Evolutionary conservation across 2,113 vertebrate species (phyloP).

Genomic region (Chionomys nivalis): DNA sequence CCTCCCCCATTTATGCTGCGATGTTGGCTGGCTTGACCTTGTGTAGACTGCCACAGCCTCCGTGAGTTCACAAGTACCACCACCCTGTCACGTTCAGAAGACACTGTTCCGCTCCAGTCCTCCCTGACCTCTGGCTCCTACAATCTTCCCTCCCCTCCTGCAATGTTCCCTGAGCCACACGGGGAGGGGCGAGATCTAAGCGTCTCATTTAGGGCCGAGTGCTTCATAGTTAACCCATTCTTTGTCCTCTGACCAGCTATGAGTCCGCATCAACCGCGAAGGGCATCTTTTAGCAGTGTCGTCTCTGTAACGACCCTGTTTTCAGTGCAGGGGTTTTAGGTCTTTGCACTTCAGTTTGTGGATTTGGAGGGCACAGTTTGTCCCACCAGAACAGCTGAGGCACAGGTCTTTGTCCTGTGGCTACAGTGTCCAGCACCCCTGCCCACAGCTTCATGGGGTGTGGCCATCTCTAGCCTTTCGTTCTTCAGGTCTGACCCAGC

Average conservation of each 20-base stretch:
- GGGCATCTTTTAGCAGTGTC: not conserved
- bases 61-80: not conserved
- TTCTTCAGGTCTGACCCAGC: not conserved
- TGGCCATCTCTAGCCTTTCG: not conserved
- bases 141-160: not conserved
- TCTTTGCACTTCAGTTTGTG: fast-evolving
- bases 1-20: too few relatives aligned
- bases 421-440: not conserved
- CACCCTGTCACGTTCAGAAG: not conserved
- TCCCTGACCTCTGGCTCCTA: not conserved
- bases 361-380: not conserved
- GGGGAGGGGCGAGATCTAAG: too few relatives aligned
- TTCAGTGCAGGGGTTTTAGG: not conserved
- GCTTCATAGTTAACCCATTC: not conserved
- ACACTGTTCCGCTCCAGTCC: not conserved
- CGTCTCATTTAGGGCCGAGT: too few relatives aligned
- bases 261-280: not conserved
- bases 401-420: fast-evolving
- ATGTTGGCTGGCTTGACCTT: not conserved
- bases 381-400: fast-evolving
- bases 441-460: too few relatives aligned
- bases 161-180: not conserved
- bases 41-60: too few relatives aligned
- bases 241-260: not conserved
- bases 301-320: not conserved